Evolutionary conservation across 1,140 invertebrate genomes (phyloP), one percentile per base, ranked within the genome.

Genomic region (Achatina immaculata): DNA sequence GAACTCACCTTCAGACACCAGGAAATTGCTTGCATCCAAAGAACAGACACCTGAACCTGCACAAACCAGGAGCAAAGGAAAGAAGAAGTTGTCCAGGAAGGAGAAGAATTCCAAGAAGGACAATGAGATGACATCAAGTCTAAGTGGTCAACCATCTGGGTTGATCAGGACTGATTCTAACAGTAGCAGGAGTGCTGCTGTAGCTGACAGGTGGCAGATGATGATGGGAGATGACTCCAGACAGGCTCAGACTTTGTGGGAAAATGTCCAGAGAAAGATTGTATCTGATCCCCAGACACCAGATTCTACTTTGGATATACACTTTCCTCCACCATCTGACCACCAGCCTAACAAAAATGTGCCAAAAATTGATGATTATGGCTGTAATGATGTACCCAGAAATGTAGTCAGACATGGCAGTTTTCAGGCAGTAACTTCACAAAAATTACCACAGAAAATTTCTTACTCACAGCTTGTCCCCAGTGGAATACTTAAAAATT

Each of bases 51-150:
- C 34, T 7, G 43, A 71, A 16, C 19, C 68, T 43, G 24, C 14
- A n/a, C 1, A n/a, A 62, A 1, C 48, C 1, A 80, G 72, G 38
- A 58, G 0, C 24, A 69, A 69, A 80, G 21, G 21, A 24, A 80
- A 80, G 48, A 80, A 80, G 36, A 80, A 80, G 34, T 24, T 80
- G 24, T 80, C 78, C 6, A 80, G 72, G 68, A 80, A 80, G 40
- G 78, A 80, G 68, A 80, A 80, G 45, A 72, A 69, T 48, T 31
- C 38, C 0, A 48, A 51, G 45, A 80, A 80, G 34, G 45, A 78
- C 43, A 48, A 66, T 34, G 68, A 66, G 19, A 31, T 31, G 24
- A 6, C 16, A 1, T 21, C 9, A 3, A 34, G 4, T 31, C 16
- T 21, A 77, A 14, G n/a, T 58, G 75, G 1, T 21, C 42, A 74